Conservation (phyloP, 2,113 vertebrate species). For the Tautogolabrus adspersus region DNA sequence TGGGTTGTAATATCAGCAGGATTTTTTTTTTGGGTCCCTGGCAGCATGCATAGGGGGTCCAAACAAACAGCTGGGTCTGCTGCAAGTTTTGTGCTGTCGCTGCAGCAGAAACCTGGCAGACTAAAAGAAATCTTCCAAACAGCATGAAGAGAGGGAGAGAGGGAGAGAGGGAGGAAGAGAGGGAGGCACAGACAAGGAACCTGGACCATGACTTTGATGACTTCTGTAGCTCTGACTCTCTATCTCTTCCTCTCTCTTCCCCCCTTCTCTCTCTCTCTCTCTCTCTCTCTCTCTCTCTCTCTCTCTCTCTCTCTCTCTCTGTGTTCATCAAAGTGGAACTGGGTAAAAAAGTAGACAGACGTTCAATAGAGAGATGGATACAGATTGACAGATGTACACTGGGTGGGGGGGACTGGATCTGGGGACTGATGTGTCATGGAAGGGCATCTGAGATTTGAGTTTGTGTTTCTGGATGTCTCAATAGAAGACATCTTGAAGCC, state of each 20-base stretch:
- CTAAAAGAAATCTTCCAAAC: not conserved
- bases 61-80: conserved; percentile 28
- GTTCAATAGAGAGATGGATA: conserved; percentile 19
- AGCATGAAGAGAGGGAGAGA: no score
- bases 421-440: not conserved
- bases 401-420: conserved; percentile 12
- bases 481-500: not conserved
- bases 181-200: not conserved
- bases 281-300: not conserved
- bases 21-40: not conserved
- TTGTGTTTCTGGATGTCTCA: conserved; percentile 21
- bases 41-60: conserved; percentile 3
- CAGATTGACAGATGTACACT: conserved; percentile 26
- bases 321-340: conserved; percentile 3
- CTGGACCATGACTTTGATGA: not conserved
- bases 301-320: not conserved
- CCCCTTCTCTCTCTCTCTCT: not conserved
- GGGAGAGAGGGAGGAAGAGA: no score
- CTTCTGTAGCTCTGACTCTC: not conserved
- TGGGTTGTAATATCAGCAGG: conserved; percentile 49
- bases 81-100: conserved; percentile 36
- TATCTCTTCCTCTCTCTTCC: not conserved
- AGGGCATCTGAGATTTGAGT: not conserved
- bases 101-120: conserved; percentile 15
- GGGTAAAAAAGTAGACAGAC: not conserved